These are phyloP conservation scores for Eueides isabella DNA, from an alignment of 1,140 invertebrate species.

Conservation along the genomic window DNA sequence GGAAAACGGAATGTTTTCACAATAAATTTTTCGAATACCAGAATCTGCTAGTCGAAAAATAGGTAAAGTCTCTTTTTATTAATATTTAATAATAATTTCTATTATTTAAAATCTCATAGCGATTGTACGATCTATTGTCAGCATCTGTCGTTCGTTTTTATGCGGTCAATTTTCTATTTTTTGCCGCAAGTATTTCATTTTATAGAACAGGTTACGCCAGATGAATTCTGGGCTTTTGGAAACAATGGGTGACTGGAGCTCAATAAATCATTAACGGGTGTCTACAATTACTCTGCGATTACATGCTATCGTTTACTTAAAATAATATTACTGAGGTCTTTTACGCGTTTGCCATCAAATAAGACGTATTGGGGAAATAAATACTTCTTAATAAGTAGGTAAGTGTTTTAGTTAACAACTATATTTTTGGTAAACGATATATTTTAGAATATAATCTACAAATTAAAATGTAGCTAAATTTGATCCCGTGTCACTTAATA, in stretches of 20 bases:
- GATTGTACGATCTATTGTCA: conserved; percentile 54
- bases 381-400: no score
- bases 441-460: no score
- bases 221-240: conserved; percentile 40
- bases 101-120: neutral
- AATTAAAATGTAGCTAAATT: no score
- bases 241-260: conserved; percentile 18
- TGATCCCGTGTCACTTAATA: no score
- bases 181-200: conserved; percentile 28
- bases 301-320: neutral
- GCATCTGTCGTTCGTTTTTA: conserved; percentile 63
- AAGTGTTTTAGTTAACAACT: no score
- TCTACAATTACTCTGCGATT: neutral
- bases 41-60: no score
- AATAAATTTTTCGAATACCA: no score
- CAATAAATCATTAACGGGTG: conserved; percentile 16
- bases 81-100: no score
- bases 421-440: no score
- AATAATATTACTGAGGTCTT: neutral
- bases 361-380: neutral
- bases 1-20: no score
- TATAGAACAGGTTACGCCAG: conserved; percentile 46
- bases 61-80: no score
- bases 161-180: conserved; percentile 56
- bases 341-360: neutral